phyloP scores from a whole-genome alignment of 2,888 invertebrate genomes.

The Melieria omissa region DNA sequence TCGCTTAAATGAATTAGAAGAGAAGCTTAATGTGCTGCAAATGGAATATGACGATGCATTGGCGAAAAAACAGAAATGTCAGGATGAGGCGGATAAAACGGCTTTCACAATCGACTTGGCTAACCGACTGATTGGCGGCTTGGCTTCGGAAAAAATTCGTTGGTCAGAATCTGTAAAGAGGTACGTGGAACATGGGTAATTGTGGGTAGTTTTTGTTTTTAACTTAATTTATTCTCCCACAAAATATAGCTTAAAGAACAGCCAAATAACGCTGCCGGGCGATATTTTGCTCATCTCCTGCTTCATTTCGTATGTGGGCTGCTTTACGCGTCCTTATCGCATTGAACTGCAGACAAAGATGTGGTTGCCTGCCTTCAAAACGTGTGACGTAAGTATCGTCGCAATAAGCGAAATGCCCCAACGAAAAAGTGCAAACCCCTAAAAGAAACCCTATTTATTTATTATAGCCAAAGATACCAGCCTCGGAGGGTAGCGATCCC shows the following conservation, averaged over 20 bases:
- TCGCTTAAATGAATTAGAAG: slow-evolving; percentile 77
- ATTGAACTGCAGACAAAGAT: slow-evolving; percentile 79
- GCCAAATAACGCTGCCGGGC: slow-evolving; percentile 85
- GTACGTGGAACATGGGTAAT: slow-evolving; percentile 53
- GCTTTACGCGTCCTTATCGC: slow-evolving; percentile 88
- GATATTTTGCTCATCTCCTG: slow-evolving; percentile 90
- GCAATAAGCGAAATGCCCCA: too few relatives aligned
- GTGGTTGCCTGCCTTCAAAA: slow-evolving; percentile 84
- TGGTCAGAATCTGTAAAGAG: slow-evolving; percentile 77
- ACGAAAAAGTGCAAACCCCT: not conserved
- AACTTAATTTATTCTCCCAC: not conserved
- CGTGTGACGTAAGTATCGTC: slow-evolving; percentile 69
- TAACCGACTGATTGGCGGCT: slow-evolving; percentile 89
- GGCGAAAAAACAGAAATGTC: slow-evolving; percentile 87
- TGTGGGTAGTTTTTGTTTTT: not conserved
- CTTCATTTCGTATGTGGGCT: slow-evolving; percentile 95
- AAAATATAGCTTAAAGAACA: slow-evolving; percentile 71
- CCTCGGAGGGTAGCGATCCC: slow-evolving; percentile 83
- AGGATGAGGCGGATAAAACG: slow-evolving; percentile 92
- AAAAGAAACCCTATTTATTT: not conserved
- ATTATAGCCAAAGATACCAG: slow-evolving; percentile 78
- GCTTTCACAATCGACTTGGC: slow-evolving; percentile 90
- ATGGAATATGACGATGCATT: slow-evolving; percentile 88
- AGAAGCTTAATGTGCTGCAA: slow-evolving; percentile 78
- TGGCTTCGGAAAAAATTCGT: slow-evolving; percentile 90